Conservation (phyloP, 2,888 invertebrate species). For the Pterostichus niger region DNA sequence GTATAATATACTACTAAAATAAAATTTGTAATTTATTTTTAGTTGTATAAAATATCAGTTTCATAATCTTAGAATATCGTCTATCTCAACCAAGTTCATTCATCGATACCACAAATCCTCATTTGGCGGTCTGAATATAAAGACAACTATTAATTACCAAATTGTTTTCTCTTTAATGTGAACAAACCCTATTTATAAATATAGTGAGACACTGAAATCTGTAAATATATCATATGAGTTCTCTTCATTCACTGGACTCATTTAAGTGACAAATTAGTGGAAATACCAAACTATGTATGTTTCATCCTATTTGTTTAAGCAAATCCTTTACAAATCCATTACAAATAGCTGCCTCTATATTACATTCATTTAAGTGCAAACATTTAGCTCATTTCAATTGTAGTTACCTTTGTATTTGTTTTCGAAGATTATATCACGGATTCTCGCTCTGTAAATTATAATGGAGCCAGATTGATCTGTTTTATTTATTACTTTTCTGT, state of each 20-base stretch:
- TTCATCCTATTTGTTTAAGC: constrained; percentile 11
- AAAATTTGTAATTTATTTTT: no score
- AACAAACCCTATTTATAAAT: neutral
- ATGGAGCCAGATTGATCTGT: no score
- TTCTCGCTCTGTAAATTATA: constrained; percentile 16
- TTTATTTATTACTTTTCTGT: no score
- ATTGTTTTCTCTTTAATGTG: neutral
- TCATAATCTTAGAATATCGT: no score
- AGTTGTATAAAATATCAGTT: no score
- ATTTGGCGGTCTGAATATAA: no score
- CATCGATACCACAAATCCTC: no score
- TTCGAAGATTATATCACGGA: constrained; percentile 1
- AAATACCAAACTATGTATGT: constrained; percentile 3
- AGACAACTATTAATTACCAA: no score
- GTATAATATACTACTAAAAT: no score
- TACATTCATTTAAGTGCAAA: constrained; percentile 1
- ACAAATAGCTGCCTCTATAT: constrained; percentile 25
- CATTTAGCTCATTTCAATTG: constrained; percentile 17
- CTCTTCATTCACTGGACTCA: neutral
- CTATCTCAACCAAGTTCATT: no score
- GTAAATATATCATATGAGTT: neutral
- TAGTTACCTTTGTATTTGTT: constrained; percentile 24
- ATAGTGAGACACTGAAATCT: neutral
- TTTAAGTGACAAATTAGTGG: constrained; percentile 21
- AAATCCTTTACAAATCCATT: constrained; percentile 20